Percentiles rank a stretch among this genome's conserved stretches.
These are phyloP conservation scores for Tribolium castaneum DNA, from an alignment of 1,140 invertebrate genomes.

Conservation along the genomic window DNA sequence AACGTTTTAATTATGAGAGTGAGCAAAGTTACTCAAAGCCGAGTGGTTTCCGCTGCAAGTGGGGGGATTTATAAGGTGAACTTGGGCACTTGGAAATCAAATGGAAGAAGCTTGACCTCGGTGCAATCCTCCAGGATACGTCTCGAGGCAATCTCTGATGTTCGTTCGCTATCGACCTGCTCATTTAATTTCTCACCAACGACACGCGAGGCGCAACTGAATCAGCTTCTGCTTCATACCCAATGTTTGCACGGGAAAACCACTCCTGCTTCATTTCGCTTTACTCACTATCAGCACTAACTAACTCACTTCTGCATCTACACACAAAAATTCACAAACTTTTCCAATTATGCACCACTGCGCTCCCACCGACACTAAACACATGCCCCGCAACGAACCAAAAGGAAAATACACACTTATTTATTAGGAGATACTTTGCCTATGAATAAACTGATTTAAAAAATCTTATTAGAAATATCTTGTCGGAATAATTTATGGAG, in stretches of 20 bases:
- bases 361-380: too few species aligned
- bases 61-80: not conserved
- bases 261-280: not conserved
- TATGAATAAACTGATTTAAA: too few species aligned
- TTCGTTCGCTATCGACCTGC: slow-evolving; percentile 45
- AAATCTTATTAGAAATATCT: not conserved
- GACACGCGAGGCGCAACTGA: slow-evolving; percentile 45
- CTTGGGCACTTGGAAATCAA: slow-evolving; percentile 8
- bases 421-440: too few species aligned
- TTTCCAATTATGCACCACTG: not conserved
- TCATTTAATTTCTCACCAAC: slow-evolving; percentile 49
- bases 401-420: too few species aligned
- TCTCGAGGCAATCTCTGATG: slow-evolving; percentile 37
- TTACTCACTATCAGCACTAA: not conserved
- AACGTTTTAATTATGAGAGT: slow-evolving; percentile 34
- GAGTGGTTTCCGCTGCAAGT: slow-evolving; percentile 20
- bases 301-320: not conserved
- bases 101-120: slow-evolving; percentile 21
- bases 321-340: not conserved
- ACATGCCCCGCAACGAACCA: too few species aligned
- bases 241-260: slow-evolving; percentile 23
- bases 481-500: not conserved
- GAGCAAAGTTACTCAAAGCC: slow-evolving; percentile 6
- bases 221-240: slow-evolving; percentile 25
- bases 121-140: slow-evolving; percentile 23